phyloP scores from a whole-genome alignment of 2,797 vertebrate genomes.

The Muscicapa comitata region DNA sequence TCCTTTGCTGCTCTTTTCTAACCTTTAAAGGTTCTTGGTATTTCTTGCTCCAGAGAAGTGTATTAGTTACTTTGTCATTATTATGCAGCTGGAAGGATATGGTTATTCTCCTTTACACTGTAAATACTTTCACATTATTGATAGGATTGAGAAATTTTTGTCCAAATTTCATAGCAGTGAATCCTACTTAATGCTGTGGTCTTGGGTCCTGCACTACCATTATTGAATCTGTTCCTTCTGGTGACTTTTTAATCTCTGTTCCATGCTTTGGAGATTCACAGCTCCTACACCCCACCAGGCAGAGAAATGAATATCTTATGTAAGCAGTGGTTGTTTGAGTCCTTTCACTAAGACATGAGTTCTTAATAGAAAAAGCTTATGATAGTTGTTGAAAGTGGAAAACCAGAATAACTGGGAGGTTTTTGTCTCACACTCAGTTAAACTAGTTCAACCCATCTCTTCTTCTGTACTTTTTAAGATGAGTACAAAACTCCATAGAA shows the following conservation, averaged over 20 bases:
- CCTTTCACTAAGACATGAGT: not conserved
- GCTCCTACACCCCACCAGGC: not conserved
- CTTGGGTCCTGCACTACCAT: not conserved
- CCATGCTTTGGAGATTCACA: not conserved
- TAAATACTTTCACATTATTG: not conserved
- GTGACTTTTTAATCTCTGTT: not conserved
- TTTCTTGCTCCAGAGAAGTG: not conserved
- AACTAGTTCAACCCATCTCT: not conserved
- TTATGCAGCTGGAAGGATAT: not conserved
- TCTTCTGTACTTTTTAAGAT: not conserved
- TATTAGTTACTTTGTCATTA: not conserved
- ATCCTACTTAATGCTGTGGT: not conserved
- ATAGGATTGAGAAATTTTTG: not conserved
- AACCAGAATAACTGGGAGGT: not conserved
- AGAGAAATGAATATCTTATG: not conserved
- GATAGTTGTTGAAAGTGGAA: not conserved
- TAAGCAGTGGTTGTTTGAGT: not conserved
- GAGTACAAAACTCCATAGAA: not conserved
- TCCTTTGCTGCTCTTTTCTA: not conserved
- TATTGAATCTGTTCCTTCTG: not conserved
- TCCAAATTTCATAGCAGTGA: not conserved
- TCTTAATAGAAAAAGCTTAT: not conserved
- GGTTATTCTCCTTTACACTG: not conserved
- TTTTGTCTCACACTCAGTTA: not conserved
- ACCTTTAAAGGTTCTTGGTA: not conserved